These are phyloP conservation scores for Netelia melanura DNA, from an alignment of 2,888 invertebrate species.

Conservation along the genomic window DNA sequence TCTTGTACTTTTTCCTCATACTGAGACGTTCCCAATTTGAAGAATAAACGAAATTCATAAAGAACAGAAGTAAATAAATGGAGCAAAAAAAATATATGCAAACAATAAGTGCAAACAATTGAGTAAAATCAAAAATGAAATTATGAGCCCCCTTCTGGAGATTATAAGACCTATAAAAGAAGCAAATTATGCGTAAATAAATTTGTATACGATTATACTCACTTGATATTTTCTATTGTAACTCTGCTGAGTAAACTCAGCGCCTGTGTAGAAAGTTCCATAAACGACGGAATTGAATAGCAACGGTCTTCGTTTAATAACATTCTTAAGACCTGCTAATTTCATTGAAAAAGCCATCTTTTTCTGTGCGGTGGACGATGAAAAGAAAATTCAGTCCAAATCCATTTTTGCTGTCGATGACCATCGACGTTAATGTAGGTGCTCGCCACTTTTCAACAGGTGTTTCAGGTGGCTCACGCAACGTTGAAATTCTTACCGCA, in stretches of 20 bases:
- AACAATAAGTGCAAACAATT: slow-evolving; percentile 10
- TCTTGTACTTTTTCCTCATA: slow-evolving; percentile 37
- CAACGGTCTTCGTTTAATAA: slow-evolving; percentile 73
- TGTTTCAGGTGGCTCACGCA: slow-evolving; percentile 43
- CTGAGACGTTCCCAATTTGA: slow-evolving; percentile 12
- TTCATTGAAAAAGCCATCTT: slow-evolving; percentile 72
- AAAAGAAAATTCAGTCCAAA: slow-evolving; percentile 11
- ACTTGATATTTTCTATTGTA: slow-evolving; percentile 89
- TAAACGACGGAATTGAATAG: slow-evolving; percentile 88
- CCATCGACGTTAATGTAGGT: background rate
- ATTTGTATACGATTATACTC: slow-evolving; percentile 84
- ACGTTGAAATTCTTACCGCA: slow-evolving; percentile 64
- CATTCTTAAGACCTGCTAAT: slow-evolving; percentile 66
- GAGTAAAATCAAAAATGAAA: background rate
- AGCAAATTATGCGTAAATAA: slow-evolving; percentile 80
- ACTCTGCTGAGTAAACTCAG: slow-evolving; percentile 93
- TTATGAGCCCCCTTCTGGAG: background rate
- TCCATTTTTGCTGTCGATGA: slow-evolving; percentile 12
- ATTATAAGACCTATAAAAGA: slow-evolving; percentile 11
- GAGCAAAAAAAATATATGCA: slow-evolving; percentile 1
- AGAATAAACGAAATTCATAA: background rate
- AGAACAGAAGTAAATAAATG: background rate
- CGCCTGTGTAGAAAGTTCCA: slow-evolving; percentile 91
- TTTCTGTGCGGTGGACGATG: background rate
- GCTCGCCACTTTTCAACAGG: slow-evolving; percentile 48